A percentile compares a stretch with the other conserved stretches of the same genome.
These are phyloP conservation scores for Romanogobio albipinnatus DNA, from an alignment of 2,113 vertebrate species.

Conservation along the genomic window DNA sequence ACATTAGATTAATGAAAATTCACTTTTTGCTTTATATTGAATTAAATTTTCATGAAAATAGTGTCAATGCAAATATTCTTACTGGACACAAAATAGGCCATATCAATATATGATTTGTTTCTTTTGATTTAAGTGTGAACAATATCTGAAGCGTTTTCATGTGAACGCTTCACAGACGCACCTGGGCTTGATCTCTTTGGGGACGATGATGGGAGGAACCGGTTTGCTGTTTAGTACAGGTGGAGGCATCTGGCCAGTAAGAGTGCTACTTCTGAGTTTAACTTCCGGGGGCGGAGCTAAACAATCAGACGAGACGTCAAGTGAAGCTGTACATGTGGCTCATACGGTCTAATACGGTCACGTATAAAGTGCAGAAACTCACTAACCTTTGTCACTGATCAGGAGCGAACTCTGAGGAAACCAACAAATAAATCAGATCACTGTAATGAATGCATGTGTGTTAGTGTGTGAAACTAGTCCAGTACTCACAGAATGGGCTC, in stretches of 20 bases:
- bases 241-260: slow-evolving; percentile 58
- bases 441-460: not conserved
- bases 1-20: not conserved
- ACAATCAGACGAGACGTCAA: not conserved
- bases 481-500: slow-evolving; percentile 71
- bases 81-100: not conserved
- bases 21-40: not conserved
- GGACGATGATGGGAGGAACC: slow-evolving; percentile 39
- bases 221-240: slow-evolving; percentile 59
- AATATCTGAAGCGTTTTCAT: not conserved
- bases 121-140: not conserved
- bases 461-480: slow-evolving; percentile 33
- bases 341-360: not conserved
- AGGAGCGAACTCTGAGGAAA: slow-evolving; percentile 36
- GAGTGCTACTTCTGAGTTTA: slow-evolving; percentile 36
- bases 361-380: not conserved
- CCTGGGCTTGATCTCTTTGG: slow-evolving; percentile 68
- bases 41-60: not conserved
- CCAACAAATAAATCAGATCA: not conserved
- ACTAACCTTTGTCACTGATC: slow-evolving; percentile 46
- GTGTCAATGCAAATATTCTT: not conserved
- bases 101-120: too few relatives aligned
- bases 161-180: slow-evolving; percentile 30
- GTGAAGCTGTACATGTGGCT: not conserved
- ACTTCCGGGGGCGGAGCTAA: slow-evolving; percentile 55